These are phyloP conservation scores for Eucidaris tribuloides DNA, from an alignment of 35 echinoderm and acorn worm species.

Conservation along the genomic window DNA sequence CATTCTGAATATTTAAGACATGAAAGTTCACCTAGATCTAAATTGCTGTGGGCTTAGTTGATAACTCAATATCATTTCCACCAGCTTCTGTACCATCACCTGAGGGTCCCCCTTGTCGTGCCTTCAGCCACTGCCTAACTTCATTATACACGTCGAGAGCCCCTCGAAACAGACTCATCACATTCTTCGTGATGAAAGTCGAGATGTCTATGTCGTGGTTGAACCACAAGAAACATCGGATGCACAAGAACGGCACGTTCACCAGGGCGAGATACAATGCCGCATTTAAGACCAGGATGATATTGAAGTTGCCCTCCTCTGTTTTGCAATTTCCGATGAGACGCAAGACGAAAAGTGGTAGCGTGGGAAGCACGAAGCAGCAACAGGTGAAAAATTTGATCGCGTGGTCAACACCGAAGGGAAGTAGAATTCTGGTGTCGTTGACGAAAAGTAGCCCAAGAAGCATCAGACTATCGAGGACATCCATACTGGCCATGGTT, in stretches of 20 bases:
- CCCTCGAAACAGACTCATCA: constrained; percentile 70
- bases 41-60: not conserved
- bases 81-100: not conserved
- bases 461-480: constrained; percentile 75
- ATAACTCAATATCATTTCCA: not conserved
- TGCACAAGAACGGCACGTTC: constrained; percentile 72
- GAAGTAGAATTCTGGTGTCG: constrained; percentile 4
- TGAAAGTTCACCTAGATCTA: not conserved
- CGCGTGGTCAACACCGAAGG: constrained; percentile 45
- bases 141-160: constrained; percentile 59
- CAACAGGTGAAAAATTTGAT: constrained; percentile 64
- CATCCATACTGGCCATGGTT: constrained; percentile 56
- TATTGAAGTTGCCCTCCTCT: constrained; percentile 42
- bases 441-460: constrained; percentile 58
- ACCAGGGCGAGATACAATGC: constrained; percentile 66
- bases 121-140: constrained; percentile 33
- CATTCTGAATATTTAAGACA: too few species aligned
- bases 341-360: constrained; percentile 68
- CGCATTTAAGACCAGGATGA: constrained; percentile 55
- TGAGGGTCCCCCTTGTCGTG: not conserved
- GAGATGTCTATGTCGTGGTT: constrained; percentile 74
- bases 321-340: constrained; percentile 23
- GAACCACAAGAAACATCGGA: constrained; percentile 74
- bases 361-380: constrained; percentile 60
- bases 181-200: constrained; percentile 89